Percentiles rank a stretch among this genome's conserved stretches.
Evolutionary conservation across 2,888 invertebrate genomes (phyloP).

Genomic region (Agonopterix heracliana): DNA sequence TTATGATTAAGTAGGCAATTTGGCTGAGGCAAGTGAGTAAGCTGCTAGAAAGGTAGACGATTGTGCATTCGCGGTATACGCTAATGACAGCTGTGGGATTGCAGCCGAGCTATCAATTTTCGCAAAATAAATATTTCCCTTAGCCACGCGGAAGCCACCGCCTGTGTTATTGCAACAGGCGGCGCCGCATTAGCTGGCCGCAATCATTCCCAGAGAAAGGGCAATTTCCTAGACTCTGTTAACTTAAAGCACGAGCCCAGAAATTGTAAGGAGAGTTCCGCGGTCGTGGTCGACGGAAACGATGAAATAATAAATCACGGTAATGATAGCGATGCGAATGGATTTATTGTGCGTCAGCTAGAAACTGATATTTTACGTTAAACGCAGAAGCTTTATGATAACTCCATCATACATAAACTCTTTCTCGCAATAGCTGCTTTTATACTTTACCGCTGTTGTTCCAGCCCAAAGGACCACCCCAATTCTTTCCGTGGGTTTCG

Average conservation of each 20-base stretch:
- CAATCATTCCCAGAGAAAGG: constrained; percentile 59
- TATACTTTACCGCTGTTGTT: no score
- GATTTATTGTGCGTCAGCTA: constrained; percentile 26
- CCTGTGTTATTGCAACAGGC: constrained; percentile 55
- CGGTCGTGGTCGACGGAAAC: constrained; percentile 51
- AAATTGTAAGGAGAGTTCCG: constrained; percentile 49
- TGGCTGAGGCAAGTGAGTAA: no score
- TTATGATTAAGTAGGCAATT: no score
- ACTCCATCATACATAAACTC: constrained; percentile 8
- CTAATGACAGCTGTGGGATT: constrained; percentile 45
- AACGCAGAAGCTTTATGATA: constrained; percentile 10
- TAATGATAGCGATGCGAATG: constrained; percentile 40
- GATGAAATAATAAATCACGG: constrained; percentile 60
- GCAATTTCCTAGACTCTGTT: constrained; percentile 63
- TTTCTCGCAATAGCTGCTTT: neutral
- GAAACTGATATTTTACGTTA: constrained; percentile 8
- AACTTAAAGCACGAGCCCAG: constrained; percentile 56
- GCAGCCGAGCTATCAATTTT: constrained; percentile 51
- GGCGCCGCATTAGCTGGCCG: constrained; percentile 52
- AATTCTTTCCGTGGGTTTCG: no score
- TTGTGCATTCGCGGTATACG: constrained; percentile 25
- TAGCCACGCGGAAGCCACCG: constrained; percentile 61
- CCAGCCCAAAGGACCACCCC: neutral
- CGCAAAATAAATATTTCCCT: constrained; percentile 63
- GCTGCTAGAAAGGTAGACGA: no score